Conservation (phyloP, 1,140 invertebrate species). For the Megathymus violae region DNA sequence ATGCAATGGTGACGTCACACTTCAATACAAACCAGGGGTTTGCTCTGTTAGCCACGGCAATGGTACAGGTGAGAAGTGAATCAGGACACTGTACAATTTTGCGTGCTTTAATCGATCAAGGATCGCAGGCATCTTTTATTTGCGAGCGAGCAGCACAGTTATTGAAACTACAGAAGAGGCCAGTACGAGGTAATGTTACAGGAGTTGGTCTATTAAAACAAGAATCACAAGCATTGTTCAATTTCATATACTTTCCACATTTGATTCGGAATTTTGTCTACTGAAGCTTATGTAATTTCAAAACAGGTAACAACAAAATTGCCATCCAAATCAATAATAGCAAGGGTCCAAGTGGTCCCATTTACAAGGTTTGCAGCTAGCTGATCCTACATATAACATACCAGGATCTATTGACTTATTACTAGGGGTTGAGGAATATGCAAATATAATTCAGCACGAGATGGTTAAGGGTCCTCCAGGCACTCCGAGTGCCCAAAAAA, state of each 20-base stretch:
- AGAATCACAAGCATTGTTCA: too few species aligned
- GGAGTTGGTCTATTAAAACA: too few species aligned
- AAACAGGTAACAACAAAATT: too few species aligned
- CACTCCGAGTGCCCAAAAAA: too few species aligned
- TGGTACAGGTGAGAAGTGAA: constrained; percentile 12
- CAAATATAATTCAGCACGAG: constrained; percentile 3
- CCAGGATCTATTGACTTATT: constrained; percentile 7
- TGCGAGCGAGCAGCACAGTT: neutral
- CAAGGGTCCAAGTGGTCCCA: too few species aligned
- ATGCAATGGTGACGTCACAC: constrained; percentile 30
- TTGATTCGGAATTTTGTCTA: too few species aligned
- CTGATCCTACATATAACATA: constrained; percentile 6
- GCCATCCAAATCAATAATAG: too few species aligned
- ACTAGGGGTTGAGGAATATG: constrained; percentile 14
- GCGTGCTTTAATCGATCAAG: too few species aligned
- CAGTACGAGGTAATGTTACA: too few species aligned
- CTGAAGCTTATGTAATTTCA: too few species aligned
- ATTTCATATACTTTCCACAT: neutral
- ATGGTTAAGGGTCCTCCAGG: constrained; percentile 19
- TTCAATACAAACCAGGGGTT: constrained; percentile 3
- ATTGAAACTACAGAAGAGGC: too few species aligned
- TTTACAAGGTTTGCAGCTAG: constrained; percentile 10
- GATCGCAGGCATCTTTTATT: constrained; percentile 31
- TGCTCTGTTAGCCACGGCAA: constrained; percentile 37
- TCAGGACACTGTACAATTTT: constrained; percentile 18